Conservation (phyloP, 1,140 invertebrate genomes). For the Mercenaria mercenaria region DNA sequence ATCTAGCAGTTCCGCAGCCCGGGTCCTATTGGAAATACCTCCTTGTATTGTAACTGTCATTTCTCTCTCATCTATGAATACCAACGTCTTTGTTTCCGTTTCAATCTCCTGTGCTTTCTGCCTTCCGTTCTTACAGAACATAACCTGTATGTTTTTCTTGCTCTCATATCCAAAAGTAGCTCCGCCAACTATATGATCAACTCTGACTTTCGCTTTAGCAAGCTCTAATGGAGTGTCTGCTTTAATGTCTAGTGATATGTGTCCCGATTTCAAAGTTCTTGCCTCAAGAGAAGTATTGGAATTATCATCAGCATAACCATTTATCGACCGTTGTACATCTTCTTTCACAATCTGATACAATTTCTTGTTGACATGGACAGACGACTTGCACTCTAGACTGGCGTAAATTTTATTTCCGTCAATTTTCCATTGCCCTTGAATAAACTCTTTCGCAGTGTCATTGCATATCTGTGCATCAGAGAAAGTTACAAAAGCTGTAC, state of each 20-base stretch:
- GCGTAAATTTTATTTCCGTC: constrained; percentile 9
- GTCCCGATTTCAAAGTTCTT: constrained; percentile 58
- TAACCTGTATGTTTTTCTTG: constrained; percentile 6
- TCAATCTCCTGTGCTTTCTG: constrained; percentile 67
- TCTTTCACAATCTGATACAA: constrained; percentile 62
- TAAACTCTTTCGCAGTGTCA: neutral
- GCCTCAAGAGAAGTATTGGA: constrained; percentile 25
- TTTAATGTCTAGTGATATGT: constrained; percentile 68
- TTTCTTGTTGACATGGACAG: constrained; percentile 61
- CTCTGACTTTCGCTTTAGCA: constrained; percentile 52
- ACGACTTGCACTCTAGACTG: constrained; percentile 55
- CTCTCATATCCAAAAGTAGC: constrained; percentile 67
- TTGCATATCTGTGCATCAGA: constrained; percentile 71
- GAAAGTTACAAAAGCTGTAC: constrained; percentile 70
- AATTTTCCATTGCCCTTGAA: constrained; percentile 10
- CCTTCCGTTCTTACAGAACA: constrained; percentile 72
- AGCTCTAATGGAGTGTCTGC: constrained; percentile 60
- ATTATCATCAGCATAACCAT: neutral
- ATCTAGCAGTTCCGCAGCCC: constrained; percentile 60
- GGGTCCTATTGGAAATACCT: neutral
- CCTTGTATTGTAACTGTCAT: constrained; percentile 76
- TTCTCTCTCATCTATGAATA: constrained; percentile 71
- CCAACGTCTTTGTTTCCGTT: constrained; percentile 61
- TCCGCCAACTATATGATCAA: constrained; percentile 71
- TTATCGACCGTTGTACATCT: constrained; percentile 62